These are phyloP conservation scores for Zaprionus kolodkinae DNA, from an alignment of 1,140 invertebrate genomes.

Conservation along the genomic window DNA sequence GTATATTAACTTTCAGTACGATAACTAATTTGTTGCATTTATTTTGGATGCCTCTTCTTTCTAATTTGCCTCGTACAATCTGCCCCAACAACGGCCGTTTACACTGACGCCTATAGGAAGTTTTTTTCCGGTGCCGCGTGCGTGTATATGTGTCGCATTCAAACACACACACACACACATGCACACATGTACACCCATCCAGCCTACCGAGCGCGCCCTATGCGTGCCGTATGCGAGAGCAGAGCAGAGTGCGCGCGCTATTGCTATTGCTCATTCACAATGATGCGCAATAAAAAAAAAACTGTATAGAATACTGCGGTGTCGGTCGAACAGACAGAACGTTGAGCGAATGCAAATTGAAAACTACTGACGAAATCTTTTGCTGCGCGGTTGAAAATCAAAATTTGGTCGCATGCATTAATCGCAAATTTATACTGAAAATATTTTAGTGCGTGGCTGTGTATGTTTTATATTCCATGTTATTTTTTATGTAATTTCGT, in stretches of 20 bases:
- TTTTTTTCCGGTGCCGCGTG: conserved; percentile 50
- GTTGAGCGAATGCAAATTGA: conserved; percentile 38
- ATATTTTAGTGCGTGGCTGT: conserved; percentile 6
- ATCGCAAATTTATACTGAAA: conserved; percentile 5
- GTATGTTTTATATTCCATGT: conserved; percentile 23
- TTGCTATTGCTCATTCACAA: conserved; percentile 70
- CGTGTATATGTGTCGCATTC: conserved; percentile 49
- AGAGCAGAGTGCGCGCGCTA: conserved; percentile 57
- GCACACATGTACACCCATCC: conserved; percentile 21
- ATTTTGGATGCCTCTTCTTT: conserved; percentile 25
- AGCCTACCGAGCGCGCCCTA: conserved; percentile 14
- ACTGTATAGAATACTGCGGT: conserved; percentile 52
- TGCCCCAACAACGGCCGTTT: background rate
- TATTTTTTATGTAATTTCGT: conserved; percentile 71
- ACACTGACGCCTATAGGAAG: conserved; percentile 44
- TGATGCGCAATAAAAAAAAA: conserved; percentile 79
- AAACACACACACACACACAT: conserved; percentile 4
- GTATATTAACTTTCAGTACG: background rate
- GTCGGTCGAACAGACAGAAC: conserved; percentile 14
- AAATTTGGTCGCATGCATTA: conserved; percentile 34
- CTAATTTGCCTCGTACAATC: background rate
- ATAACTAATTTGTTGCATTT: conserved; percentile 18
- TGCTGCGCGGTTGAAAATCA: conserved; percentile 49
- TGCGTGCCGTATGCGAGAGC: conserved; percentile 34
- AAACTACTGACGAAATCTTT: conserved; percentile 69